A percentile compares a stretch with the other conserved stretches of the same genome.
These are phyloP conservation scores for Cladorhizidae sp. DNA, from an alignment of 37 sponge, comb jelly and placozoan species.

Conservation along the genomic window DNA sequence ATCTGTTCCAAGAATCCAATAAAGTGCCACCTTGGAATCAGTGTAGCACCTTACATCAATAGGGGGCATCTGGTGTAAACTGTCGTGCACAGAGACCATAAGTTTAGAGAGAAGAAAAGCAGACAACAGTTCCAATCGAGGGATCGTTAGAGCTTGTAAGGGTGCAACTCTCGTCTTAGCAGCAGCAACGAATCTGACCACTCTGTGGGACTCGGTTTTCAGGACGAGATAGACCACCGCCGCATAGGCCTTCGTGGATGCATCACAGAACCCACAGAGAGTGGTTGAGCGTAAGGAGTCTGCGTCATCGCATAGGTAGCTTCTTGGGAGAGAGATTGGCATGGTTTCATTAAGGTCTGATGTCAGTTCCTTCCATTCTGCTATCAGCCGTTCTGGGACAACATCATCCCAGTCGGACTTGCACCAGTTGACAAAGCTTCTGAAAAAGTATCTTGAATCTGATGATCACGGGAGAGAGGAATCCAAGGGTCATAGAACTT, in stretches of 20 bases:
- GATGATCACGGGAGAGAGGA: constrained; percentile 48
- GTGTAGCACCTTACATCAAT: constrained; percentile 36
- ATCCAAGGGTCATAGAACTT: constrained; percentile 64
- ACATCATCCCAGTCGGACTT: constrained; percentile 49
- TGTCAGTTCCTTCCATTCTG: constrained; percentile 41
- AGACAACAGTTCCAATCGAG: constrained; percentile 51
- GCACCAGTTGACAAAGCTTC: constrained; percentile 32
- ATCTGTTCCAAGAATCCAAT: constrained; percentile 36
- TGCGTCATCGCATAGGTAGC: constrained; percentile 9
- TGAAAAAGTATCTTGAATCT: constrained; percentile 57
- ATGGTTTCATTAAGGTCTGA: constrained; percentile 7
- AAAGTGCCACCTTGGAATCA: constrained; percentile 58
- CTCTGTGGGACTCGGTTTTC: background rate
- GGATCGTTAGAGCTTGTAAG: constrained; percentile 41
- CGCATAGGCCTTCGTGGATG: constrained; percentile 50
- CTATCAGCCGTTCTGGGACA: constrained; percentile 13
- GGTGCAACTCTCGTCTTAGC: constrained; percentile 61
- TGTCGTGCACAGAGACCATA: constrained; percentile 8
- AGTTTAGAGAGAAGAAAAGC: constrained; percentile 47
- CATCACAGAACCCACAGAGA: constrained; percentile 65
- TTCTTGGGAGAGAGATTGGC: constrained; percentile 39
- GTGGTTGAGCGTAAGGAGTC: background rate
- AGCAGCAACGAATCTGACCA: constrained; percentile 39
- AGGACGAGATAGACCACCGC: constrained; percentile 50
- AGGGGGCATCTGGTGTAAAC: background rate